These are phyloP conservation scores for Nasua narica DNA, from an alignment of 2,797 vertebrate genomes.

Conservation along the genomic window DNA sequence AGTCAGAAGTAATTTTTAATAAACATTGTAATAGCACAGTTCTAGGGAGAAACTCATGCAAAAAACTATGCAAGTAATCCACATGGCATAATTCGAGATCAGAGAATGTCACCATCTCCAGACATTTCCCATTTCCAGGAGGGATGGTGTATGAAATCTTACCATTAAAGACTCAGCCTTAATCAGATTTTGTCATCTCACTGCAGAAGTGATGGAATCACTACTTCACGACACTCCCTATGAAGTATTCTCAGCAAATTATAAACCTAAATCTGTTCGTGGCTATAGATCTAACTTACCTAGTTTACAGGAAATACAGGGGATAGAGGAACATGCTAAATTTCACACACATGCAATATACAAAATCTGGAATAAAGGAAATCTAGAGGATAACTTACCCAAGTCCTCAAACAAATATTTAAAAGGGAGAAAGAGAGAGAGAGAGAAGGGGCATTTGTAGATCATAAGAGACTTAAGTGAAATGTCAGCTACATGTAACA, in stretches of 20 bases:
- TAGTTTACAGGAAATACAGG: not conserved
- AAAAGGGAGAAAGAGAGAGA: not conserved
- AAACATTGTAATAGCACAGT: not conserved
- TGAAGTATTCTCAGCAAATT: not conserved
- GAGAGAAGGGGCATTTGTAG: not conserved
- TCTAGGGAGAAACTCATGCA: not conserved
- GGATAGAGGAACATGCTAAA: not conserved
- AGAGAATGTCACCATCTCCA: not conserved
- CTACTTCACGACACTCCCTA: not conserved
- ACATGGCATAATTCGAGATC: not conserved
- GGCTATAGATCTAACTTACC: not conserved
- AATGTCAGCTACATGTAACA: not conserved
- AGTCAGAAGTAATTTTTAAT: not conserved
- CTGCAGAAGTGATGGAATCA: not conserved
- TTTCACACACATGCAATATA: not conserved
- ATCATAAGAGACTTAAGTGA: not conserved
- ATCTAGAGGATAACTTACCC: not conserved
- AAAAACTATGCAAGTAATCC: not conserved
- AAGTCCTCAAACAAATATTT: not conserved
- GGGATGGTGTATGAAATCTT: not conserved
- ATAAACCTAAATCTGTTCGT: not conserved
- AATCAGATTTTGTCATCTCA: not conserved
- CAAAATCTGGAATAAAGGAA: not conserved
- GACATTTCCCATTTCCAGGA: not conserved
- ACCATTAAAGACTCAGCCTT: not conserved